Conservation (phyloP, 2,888 invertebrate species). For the Sesia apiformis region DNA sequence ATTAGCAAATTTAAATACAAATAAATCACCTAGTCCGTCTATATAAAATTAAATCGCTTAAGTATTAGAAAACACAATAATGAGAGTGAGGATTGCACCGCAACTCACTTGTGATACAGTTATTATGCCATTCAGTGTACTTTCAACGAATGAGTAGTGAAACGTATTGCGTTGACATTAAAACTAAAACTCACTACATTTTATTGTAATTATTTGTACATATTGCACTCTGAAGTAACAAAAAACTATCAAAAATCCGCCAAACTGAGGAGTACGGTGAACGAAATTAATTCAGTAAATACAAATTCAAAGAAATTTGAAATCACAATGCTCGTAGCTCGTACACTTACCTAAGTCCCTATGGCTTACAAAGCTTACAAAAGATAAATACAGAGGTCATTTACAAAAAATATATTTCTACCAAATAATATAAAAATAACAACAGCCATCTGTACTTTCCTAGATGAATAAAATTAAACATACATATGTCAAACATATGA, state of each 20-base stretch:
- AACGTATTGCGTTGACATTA: constrained; percentile 70
- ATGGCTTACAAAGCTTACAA: constrained; percentile 70
- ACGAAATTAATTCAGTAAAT: constrained; percentile 55
- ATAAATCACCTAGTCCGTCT: constrained; percentile 63
- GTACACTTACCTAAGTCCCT: constrained; percentile 66
- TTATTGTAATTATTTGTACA: constrained; percentile 81
- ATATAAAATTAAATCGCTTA: constrained; percentile 70
- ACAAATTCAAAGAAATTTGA: constrained; percentile 58
- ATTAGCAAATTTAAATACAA: constrained; percentile 73
- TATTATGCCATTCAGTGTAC: constrained; percentile 69
- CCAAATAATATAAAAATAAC: constrained; percentile 75
- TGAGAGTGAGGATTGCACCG: constrained; percentile 36
- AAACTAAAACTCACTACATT: constrained; percentile 72
- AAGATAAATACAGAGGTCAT: constrained; percentile 74
- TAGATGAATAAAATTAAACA: constrained; percentile 75
- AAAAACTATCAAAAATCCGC: constrained; percentile 58
- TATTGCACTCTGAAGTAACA: constrained; percentile 80
- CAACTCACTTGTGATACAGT: constrained; percentile 56
- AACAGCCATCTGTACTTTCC: constrained; percentile 75
- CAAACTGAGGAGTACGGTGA: constrained; percentile 60
- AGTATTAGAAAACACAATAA: constrained; percentile 68
- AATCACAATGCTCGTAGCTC: constrained; percentile 72
- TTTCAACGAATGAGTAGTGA: constrained; percentile 61
- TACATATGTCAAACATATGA: constrained; percentile 74
- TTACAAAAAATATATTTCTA: constrained; percentile 74